Evolutionary conservation across 1,140 invertebrate species (phyloP).

Genomic region (Drosophila subobscura): DNA sequence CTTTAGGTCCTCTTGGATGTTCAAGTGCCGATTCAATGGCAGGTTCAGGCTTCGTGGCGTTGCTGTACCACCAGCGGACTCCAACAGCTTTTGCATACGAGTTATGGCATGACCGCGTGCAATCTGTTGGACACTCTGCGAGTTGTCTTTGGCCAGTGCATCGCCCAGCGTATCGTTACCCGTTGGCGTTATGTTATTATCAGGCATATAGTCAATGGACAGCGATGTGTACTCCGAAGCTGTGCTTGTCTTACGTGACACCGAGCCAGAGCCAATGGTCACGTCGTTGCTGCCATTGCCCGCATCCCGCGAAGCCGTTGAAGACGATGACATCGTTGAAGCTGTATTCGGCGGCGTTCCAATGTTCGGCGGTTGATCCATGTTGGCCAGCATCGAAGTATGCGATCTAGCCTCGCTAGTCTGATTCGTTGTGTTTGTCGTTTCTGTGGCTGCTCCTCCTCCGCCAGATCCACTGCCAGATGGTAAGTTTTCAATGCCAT

Average conservation of each 20-base stretch:
- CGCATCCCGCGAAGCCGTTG: conserved; percentile 67
- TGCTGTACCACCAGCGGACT: conserved; percentile 51
- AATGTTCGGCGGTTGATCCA: conserved; percentile 35
- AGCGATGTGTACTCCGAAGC: conserved; percentile 83
- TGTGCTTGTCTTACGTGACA: conserved; percentile 85
- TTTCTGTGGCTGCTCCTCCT: conserved; percentile 29
- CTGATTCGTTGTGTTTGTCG: conserved; percentile 15
- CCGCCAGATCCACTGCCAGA: conserved; percentile 2
- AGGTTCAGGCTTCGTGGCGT: conserved; percentile 66
- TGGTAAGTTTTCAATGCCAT: conserved; percentile 54
- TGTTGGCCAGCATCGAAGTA: conserved; percentile 35
- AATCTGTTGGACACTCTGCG: conserved; percentile 30
- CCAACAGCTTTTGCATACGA: conserved; percentile 64
- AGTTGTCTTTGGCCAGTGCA: conserved; percentile 29
- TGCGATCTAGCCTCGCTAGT: conserved; percentile 43
- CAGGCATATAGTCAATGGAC: conserved; percentile 85
- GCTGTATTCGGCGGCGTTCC: conserved; percentile 68
- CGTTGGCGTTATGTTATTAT: conserved; percentile 83
- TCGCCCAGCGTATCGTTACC: conserved; percentile 58
- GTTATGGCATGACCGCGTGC: conserved; percentile 56
- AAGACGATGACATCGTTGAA: conserved; percentile 73
- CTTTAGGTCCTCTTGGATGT: conserved; percentile 65
- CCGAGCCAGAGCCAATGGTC: conserved; percentile 84
- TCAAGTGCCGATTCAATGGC: conserved; percentile 64
- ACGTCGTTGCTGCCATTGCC: conserved; percentile 83